Evolutionary conservation across 1,140 invertebrate genomes (phyloP).

Genomic region (Arctopsyche grandis): DNA sequence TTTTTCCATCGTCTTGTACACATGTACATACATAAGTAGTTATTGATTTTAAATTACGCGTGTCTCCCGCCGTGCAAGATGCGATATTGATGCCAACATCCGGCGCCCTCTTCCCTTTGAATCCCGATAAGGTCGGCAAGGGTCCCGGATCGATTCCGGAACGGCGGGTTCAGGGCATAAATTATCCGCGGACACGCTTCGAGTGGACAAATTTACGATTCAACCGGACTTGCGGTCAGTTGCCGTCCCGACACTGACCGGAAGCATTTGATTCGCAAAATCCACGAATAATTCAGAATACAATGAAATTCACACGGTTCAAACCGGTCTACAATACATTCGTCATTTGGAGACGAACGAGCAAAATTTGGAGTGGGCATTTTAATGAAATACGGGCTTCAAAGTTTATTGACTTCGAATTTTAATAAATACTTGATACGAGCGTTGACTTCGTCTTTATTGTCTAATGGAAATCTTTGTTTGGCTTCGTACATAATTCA

Average conservation of each 20-base stretch:
- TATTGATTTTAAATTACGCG: constrained; percentile 53
- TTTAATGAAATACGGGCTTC: no score
- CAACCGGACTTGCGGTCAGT: not conserved
- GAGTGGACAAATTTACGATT: not conserved
- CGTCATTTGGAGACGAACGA: no score
- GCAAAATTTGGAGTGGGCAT: no score
- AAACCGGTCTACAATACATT: no score
- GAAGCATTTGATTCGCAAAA: not conserved
- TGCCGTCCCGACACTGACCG: not conserved
- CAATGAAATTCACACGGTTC: no score
- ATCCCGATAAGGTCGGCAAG: constrained; percentile 47
- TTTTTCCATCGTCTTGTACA: no score
- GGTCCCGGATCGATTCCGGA: not conserved
- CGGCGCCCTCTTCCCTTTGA: constrained; percentile 44
- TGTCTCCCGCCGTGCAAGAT: constrained; percentile 45
- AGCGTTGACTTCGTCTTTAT: no score
- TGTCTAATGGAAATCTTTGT: no score
- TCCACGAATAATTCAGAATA: no score
- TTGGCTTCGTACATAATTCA: no score
- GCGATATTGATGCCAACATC: constrained; percentile 53
- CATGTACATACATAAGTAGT: not conserved
- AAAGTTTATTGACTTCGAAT: no score
- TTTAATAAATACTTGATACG: no score
- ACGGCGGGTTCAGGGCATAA: not conserved
- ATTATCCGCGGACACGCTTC: not conserved